phyloP scores from a whole-genome alignment of 2,113 vertebrate species.

The Oreotragus oreotragus region DNA sequence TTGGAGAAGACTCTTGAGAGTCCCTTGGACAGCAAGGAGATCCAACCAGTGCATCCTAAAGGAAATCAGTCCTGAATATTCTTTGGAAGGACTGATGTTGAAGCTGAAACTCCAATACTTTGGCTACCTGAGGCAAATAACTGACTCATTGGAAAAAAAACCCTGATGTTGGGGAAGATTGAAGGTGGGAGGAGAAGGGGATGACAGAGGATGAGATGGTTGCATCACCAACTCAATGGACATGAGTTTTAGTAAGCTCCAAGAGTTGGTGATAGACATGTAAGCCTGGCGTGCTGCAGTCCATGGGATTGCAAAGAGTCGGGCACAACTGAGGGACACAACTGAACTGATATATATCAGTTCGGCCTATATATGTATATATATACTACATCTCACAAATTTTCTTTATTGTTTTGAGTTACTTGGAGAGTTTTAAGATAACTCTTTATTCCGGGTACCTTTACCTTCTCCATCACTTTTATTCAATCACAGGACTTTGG shows the following conservation, averaged over 20 bases:
- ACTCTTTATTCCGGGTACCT: background rate
- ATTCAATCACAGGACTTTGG: background rate
- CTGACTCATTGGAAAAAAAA: background rate
- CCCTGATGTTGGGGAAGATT: background rate
- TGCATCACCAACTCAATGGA: rapidly evolving
- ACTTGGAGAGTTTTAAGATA: background rate
- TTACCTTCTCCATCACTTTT: background rate
- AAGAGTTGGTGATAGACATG: background rate
- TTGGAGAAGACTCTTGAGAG: background rate
- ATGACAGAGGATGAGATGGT: background rate
- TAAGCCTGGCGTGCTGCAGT: background rate
- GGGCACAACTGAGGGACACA: rapidly evolving
- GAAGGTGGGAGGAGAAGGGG: background rate
- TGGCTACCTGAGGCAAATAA: background rate
- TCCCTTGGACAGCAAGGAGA: background rate
- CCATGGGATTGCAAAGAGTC: background rate
- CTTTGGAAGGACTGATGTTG: background rate
- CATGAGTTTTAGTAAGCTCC: background rate
- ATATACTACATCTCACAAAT: background rate
- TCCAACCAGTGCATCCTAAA: background rate
- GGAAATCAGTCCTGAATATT: background rate
- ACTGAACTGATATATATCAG: background rate
- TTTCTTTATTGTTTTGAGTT: slow-evolving; percentile 14
- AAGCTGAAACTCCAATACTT: background rate
- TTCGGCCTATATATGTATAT: background rate